Base-by-base conservation (phyloP, 2,113 vertebrate species). In the Mustela lutreola region DNA sequence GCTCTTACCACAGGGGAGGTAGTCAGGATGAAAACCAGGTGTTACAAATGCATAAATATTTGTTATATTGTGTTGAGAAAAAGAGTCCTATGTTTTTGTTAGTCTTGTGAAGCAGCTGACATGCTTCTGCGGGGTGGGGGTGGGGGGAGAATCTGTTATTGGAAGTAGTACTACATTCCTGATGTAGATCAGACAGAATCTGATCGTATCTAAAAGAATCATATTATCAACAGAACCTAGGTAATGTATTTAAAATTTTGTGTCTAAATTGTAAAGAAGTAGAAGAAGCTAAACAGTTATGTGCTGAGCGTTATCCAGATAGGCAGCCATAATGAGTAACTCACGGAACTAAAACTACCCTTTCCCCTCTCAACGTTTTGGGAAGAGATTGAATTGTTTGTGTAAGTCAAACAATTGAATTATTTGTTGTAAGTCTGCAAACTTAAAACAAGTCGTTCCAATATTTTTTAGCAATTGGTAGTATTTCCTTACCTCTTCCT, bases 21-120 rank as follows among this genome's bases (percentile, higher is more conserved):
- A 93, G 50, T 95, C 63, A 96, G 80, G 33, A 90, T 94, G 89
- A 95, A 98, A 97, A 67, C 73, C 39, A 95, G 58, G 11, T 4
- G 36, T 94, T 82, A 2, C 1, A 62, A 89, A 89, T n/a, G 65
- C 2, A 78, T 70, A 97, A 94, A 93, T 48, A 73, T 48, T 89
- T 82, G 39, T 33, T 82, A 28, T 33, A 58, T 88, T 42, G 78
- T 89, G 63, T n/a, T 70, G n/a, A 96, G 81, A 0, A n/a, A 45
- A 62, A 12, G 10, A 96, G 58, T 56, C 2, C 75, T 86, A 73
- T 63, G 11, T 45, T 26, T 5, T 84, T 42, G 4, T 76, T 48
- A 80, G 65, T 15, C 60, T 76, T 60, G 36, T 70, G 42, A 93
- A 90, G 67, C 10, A 90, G 31, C 36, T 89, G 26, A 5, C n/a